Base-by-base conservation (phyloP, 2,888 invertebrate species). In the Chirona hameri region DNA sequence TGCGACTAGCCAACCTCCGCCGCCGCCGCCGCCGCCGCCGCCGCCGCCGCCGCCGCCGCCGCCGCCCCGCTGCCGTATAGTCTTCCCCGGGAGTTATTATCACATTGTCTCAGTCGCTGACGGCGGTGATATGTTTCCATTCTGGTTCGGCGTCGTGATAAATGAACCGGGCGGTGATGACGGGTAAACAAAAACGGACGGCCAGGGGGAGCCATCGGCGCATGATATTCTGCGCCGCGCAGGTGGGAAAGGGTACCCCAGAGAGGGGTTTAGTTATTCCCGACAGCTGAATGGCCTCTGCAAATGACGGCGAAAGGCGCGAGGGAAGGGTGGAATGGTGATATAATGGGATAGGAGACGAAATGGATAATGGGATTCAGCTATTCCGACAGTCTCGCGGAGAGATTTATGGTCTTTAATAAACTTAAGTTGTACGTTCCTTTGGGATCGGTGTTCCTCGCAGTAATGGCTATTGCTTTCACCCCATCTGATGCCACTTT, bases 71-170 rank as follows among this genome's bases (percentile, higher is more conserved):
- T 7, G 39, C 39, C 39, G 39, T 39, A 24, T 76, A 9, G 39
- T 18, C 76, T 21, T 76, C 21, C 39, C 46, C 21, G 12, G 3
- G 76, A 76, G 76, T 76, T 76, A 76, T 46, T 76, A 76, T 27
- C 39, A 24, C 76, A 76, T 46, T 76, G 76, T 76, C 76, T 24
- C 10, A 39, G n/a, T 9, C 24, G 46, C 24, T 7, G 46, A 4
- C 76, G 21, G 24, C 24, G 29, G 72, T 72, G 72, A 72, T 72
- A 24, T 76, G 76, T 76, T 76, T 39, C 39, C 76, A 76, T 15
- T 72, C 31, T 15, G 3, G 72, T 9, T 3, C 18, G 31, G 2
- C 15, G 18, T 2, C 18, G 72, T 31, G 72, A 72, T 29, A 31
- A 72, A 72, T 72, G 72, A 29, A 29, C 31, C 29, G 5, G 21